Percentiles rank a stretch among this genome's conserved stretches.
Evolutionary conservation across 1,140 invertebrate genomes (phyloP).

Genomic region (Achroia grisella): DNA sequence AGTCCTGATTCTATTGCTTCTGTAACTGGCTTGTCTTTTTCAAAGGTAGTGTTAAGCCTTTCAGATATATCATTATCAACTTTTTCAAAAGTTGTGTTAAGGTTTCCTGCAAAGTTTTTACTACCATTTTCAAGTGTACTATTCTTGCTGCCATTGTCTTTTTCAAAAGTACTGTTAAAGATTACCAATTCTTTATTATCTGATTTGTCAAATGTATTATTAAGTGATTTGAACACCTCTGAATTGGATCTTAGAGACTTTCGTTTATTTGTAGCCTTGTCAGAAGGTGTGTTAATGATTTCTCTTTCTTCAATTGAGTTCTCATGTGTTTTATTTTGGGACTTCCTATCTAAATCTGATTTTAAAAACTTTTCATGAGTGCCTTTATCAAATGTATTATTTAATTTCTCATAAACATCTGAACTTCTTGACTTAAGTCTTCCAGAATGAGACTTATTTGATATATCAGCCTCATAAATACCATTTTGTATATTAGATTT

Average conservation of each 20-base stretch:
- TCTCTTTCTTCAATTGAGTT: neutral
- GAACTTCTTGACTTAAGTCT: too few species aligned
- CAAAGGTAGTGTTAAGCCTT: conserved; percentile 10
- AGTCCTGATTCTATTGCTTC: neutral
- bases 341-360: too few species aligned
- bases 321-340: neutral
- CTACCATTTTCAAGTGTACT: too few species aligned
- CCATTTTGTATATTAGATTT: neutral
- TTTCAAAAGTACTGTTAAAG: too few species aligned
- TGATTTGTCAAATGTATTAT: conserved; percentile 4
- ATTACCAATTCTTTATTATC: neutral
- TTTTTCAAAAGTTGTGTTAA: neutral
- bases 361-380: neutral
- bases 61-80: neutral
- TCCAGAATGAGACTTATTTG: too few species aligned
- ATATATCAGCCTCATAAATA: neutral
- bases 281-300: neutral
- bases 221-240: neutral
- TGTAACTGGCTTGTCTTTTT: neutral
- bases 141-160: too few species aligned
- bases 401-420: neutral
- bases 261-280: neutral
- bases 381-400: conserved; percentile 1
- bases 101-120: too few species aligned
- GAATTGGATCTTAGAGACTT: too few species aligned